These are phyloP conservation scores for Sipha flava DNA, from an alignment of 1,140 invertebrate species.

Conservation along the genomic window DNA sequence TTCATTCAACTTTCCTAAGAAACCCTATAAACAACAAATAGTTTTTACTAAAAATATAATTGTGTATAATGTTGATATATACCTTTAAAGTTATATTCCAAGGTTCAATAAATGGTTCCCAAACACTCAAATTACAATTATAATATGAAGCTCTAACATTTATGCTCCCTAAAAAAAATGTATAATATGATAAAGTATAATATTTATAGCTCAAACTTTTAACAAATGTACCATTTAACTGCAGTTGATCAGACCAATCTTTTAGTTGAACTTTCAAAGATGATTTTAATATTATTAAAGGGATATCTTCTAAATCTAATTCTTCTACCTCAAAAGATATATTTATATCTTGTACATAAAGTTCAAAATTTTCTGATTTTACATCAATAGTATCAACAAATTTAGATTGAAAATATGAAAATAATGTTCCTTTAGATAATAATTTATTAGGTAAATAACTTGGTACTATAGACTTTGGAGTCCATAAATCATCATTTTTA, in stretches of 20 bases:
- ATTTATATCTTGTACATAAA: constrained; percentile 11
- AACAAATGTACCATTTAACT: constrained; percentile 37
- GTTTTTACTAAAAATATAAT: neutral
- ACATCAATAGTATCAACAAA: neutral
- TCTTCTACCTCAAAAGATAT: constrained; percentile 21
- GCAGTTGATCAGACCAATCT: constrained; percentile 57
- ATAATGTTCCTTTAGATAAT: neutral
- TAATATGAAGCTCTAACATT: constrained; percentile 64
- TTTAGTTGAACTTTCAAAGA: constrained; percentile 51
- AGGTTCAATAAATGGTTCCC: constrained; percentile 74
- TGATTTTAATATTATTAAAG: constrained; percentile 44
- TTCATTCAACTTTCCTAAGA: neutral
- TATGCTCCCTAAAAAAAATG: constrained; percentile 45
- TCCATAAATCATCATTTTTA: constrained; percentile 59
- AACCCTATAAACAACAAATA: neutral
- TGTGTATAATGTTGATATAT: constrained; percentile 53
- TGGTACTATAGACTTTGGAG: constrained; percentile 54
- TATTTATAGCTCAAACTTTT: neutral
- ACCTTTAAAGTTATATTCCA: constrained; percentile 55
- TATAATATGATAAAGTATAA: neutral
- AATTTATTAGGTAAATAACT: neutral
- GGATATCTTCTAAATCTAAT: constrained; percentile 14
- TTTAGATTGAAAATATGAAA: neutral
- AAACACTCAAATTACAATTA: constrained; percentile 60
- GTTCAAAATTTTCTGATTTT: constrained; percentile 15